phyloP scores from a whole-genome alignment of 2,113 vertebrate species.

The Ptychochromis oligacanthus region DNA sequence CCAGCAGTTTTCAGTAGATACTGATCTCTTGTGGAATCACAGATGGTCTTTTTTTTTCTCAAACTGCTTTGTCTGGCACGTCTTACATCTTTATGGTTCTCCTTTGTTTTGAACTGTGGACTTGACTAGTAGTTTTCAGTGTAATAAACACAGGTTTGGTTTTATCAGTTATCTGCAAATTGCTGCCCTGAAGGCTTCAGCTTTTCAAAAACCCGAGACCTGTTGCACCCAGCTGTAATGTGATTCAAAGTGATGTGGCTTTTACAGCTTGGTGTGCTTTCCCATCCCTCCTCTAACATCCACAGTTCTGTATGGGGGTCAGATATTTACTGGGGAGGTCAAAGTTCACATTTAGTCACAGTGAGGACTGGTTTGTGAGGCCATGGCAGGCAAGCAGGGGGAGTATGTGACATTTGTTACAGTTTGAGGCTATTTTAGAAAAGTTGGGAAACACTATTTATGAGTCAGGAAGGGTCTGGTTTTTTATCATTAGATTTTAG shows the following conservation, averaged over 20 bases:
- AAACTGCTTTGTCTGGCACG: conserved; percentile 7
- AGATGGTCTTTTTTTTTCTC: conserved; percentile 46
- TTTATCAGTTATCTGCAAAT: neutral
- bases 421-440: neutral
- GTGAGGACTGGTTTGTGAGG: conserved; percentile 24
- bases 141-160: neutral
- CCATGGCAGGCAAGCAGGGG: conserved; percentile 12
- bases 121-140: neutral
- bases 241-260: neutral
- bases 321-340: conserved; percentile 37
- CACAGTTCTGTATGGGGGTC: conserved; percentile 28
- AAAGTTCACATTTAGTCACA: conserved; percentile 54
- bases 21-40: conserved; percentile 53
- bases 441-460: conserved; percentile 11
- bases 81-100: neutral
- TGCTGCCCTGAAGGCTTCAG: neutral
- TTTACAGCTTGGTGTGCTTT: neutral
- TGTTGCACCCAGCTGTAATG: neutral
- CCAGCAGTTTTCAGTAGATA: conserved; percentile 51
- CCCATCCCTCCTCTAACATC: neutral
- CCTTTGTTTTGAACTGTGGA: conserved; percentile 8
- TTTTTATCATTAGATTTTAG: conserved; percentile 15
- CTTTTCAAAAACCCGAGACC: neutral
- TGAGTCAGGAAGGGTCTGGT: conserved; percentile 13
- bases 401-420: conserved; percentile 46